These are phyloP conservation scores for Melanotaenia duboulayi DNA, from an alignment of 2,113 vertebrate species.

Conservation along the genomic window DNA sequence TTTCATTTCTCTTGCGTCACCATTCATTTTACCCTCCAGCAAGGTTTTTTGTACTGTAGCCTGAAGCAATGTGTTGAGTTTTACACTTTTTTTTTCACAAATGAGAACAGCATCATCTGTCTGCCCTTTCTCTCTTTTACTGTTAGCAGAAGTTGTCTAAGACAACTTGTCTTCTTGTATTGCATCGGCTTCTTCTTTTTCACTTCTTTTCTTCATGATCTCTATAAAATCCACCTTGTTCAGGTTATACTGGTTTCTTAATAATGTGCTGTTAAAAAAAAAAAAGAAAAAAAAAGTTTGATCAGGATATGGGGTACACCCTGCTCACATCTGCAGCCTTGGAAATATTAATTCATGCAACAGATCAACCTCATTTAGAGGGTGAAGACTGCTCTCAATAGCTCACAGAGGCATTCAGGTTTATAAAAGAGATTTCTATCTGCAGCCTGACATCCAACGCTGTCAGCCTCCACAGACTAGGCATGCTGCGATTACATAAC, in stretches of 20 bases:
- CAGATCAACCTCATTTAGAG: constrained; percentile 35
- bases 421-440: constrained; percentile 62
- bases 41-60: neutral
- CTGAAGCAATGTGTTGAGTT: neutral
- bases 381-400: constrained; percentile 12
- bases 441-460: constrained; percentile 64
- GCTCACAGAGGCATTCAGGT: constrained; percentile 43
- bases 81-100: constrained; percentile 6
- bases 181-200: neutral
- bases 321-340: constrained; percentile 1
- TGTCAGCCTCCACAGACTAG: constrained; percentile 69
- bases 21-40: constrained; percentile 24
- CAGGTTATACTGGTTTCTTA: constrained; percentile 1
- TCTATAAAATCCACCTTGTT: constrained; percentile 1
- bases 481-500: constrained; percentile 70
- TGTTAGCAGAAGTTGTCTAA: neutral
- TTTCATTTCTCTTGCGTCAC: constrained; percentile 42
- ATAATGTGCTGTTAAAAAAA: constrained; percentile 13
- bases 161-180: constrained; percentile 24
- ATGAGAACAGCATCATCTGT: neutral
- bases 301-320: neutral
- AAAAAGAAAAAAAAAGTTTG: neutral
- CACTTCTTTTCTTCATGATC: constrained; percentile 9
- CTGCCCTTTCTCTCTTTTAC: constrained; percentile 13
- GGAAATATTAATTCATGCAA: constrained; percentile 19